Evolutionary conservation across 2,797 vertebrate genomes (phyloP).

Genomic region (Furcifer pardalis): DNA sequence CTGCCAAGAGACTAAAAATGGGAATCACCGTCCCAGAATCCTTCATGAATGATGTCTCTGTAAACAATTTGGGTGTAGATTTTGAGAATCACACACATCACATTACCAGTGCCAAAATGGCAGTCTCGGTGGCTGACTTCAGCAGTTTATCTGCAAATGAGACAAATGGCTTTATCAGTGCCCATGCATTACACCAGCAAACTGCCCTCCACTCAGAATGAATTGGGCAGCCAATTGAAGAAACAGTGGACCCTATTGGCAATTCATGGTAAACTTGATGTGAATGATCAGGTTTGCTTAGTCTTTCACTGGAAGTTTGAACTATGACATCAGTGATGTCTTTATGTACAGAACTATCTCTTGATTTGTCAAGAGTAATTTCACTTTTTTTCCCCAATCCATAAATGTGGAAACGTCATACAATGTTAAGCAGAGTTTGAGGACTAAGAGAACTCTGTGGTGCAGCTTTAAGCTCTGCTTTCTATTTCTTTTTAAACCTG

Average conservation of each 20-base stretch:
- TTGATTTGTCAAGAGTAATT: slow-evolving; percentile 99
- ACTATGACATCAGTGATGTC: slow-evolving; percentile 99
- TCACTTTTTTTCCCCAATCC: slow-evolving; percentile 90
- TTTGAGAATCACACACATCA: slow-evolving; percentile 90
- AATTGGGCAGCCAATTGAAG: slow-evolving; percentile 61
- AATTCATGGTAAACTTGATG: slow-evolving; percentile 79
- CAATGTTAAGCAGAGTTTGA: slow-evolving; percentile 80
- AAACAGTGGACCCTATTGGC: slow-evolving; percentile 69
- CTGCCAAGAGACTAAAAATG: slow-evolving; percentile 95
- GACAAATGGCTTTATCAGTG: slow-evolving; percentile 89
- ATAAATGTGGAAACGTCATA: slow-evolving; percentile 85
- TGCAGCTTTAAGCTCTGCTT: slow-evolving; percentile 88
- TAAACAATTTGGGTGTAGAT: slow-evolving; percentile 92
- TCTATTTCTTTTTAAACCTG: slow-evolving; percentile 72
- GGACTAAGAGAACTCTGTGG: slow-evolving; percentile 86
- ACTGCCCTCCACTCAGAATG: slow-evolving; percentile 95
- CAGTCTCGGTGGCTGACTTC: slow-evolving; percentile 97
- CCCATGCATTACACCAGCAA: slow-evolving; percentile 91
- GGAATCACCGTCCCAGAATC: slow-evolving; percentile 88
- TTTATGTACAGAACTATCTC: slow-evolving; percentile 98
- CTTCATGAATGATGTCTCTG: slow-evolving; percentile 92
- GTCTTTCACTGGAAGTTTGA: slow-evolving; percentile 93
- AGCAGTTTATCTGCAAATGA: slow-evolving; percentile 89
- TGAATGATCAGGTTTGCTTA: slow-evolving; percentile 84
- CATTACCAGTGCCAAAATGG: slow-evolving; percentile 96